Conservation (phyloP, 2,797 vertebrate species). For the Anniella stebbinsi region DNA sequence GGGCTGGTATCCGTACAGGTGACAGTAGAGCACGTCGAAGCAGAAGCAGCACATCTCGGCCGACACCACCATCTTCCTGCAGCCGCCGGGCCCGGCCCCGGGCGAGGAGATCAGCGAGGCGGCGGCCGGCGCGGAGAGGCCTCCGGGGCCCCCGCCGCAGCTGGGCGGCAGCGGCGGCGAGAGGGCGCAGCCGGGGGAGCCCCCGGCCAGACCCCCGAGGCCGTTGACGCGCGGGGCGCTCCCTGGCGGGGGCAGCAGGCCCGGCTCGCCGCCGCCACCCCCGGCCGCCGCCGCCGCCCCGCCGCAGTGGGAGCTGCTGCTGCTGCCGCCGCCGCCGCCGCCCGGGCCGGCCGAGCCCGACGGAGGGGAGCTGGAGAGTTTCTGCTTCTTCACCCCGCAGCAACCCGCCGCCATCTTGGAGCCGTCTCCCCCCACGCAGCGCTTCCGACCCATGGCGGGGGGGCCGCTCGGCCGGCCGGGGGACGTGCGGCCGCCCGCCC, state of each 20-base stretch:
- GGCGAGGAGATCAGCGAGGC: constrained; percentile 84
- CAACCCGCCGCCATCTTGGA: constrained; percentile 99
- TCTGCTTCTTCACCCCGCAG: constrained; percentile 99
- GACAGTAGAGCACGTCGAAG: constrained; percentile 99
- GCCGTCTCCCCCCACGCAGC: constrained; percentile 95
- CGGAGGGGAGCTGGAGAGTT: constrained; percentile 98
- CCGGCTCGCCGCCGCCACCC: constrained; percentile 81
- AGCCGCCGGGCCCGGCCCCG: constrained; percentile 75
- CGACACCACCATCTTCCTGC: constrained; percentile 97
- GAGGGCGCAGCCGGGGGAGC: constrained; percentile 51
- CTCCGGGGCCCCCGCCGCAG: constrained; percentile 87
- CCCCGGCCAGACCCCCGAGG: constrained; percentile 88
- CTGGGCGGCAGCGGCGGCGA: constrained; percentile 83
- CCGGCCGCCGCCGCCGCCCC: constrained; percentile 83
- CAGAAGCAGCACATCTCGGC: constrained; percentile 99
- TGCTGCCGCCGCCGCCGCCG: constrained; percentile 66
- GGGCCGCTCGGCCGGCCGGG: constrained; percentile 71
- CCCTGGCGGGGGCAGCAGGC: constrained; percentile 62
- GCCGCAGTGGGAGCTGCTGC: constrained; percentile 77
- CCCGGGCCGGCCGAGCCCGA: constrained; percentile 92
- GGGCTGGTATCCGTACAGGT: constrained; percentile 98
- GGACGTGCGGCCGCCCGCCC: constrained; percentile 70
- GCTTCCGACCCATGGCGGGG: constrained; percentile 95
- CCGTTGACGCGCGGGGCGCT: constrained; percentile 85
- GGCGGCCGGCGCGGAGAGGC: constrained; percentile 79